Conservation (phyloP, 2,113 vertebrate species). For the Vidua macroura region DNA sequence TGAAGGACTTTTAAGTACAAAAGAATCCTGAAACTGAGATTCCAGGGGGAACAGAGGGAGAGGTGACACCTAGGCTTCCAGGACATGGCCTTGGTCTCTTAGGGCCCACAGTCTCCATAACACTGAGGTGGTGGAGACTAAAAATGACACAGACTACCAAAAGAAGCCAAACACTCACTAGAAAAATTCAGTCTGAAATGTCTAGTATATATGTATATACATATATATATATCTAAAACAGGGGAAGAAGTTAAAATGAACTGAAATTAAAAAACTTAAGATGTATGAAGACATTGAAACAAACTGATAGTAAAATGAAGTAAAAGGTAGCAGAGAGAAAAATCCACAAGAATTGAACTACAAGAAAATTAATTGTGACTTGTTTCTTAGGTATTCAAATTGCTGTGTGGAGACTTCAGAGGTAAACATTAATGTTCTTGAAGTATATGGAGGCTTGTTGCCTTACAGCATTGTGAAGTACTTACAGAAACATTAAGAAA, state of each 20-base stretch:
- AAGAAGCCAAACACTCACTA: background rate
- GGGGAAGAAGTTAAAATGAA: constrained; percentile 4
- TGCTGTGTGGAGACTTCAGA: background rate
- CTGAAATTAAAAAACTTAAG: constrained; percentile 22
- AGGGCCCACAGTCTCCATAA: background rate
- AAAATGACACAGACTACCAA: background rate
- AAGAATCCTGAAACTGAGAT: background rate
- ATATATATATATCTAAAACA: background rate
- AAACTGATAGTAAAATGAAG: constrained; percentile 28
- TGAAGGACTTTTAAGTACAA: background rate
- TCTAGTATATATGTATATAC: background rate
- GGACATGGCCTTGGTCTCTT: background rate
- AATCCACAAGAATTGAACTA: background rate
- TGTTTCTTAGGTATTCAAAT: background rate
- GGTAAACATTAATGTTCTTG: background rate
- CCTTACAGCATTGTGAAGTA: background rate
- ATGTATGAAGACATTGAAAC: constrained; percentile 23
- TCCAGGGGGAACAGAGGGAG: background rate
- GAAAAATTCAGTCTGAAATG: background rate
- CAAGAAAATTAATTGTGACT: background rate
- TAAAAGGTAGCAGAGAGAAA: background rate
- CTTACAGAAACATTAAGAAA: background rate
- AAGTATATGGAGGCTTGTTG: background rate
- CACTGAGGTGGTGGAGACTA: background rate
- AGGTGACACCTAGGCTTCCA: background rate